Evolutionary conservation across 1,140 invertebrate species (phyloP), one percentile per base, ranked within the genome.

Genomic region (Lanistes nyassanus): DNA sequence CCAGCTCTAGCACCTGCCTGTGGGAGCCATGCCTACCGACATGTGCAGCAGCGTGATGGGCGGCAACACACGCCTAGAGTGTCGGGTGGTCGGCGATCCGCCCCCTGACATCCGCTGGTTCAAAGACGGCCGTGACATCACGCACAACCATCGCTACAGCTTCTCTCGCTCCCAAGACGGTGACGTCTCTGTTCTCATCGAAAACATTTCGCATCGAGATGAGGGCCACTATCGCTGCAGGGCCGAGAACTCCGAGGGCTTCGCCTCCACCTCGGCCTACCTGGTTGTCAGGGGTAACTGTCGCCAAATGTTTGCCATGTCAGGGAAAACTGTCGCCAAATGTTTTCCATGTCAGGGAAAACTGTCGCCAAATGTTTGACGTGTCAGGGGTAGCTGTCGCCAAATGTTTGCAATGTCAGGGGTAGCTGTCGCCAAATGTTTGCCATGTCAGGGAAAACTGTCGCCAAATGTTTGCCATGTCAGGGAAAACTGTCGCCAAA

Each of bases 81-180:
- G 86, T 71, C 81, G 84, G 34, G 87, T 88, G 26, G 81, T 85
- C 26, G 86, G 86, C 23, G 83, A 80, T 75, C 87, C 87, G 23
- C 78, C 77, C 6, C 87, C 87, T 9, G 77, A 74, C 21, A 86
- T 88, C 53, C 74, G 79, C 31, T 88, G 87, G 87, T 85, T 81
- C 73, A 88, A 88, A 75, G 86, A 88, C 80, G 85, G 82, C 11
- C 73, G 78, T 9, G 83, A 88, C 66, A 88, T 88, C 75, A 85
- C 86, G 5, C 65, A 81, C 23, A 76, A 80, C 65, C 71, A 79
- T 19, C 75, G 87, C 39, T 87, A 84, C 66, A 77, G 85, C 36
- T 86, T 88, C 69, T 75, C 79, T 29, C 82, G 77, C 73, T 78
- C 80, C 55, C 51, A 78, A 6, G 81, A 85, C n/a, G 87, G 86